A percentile compares a stretch with the other conserved stretches of the same genome.
Conservation (phyloP, 1,140 invertebrate genomes). For the Zaprionus camerounensis region DNA sequence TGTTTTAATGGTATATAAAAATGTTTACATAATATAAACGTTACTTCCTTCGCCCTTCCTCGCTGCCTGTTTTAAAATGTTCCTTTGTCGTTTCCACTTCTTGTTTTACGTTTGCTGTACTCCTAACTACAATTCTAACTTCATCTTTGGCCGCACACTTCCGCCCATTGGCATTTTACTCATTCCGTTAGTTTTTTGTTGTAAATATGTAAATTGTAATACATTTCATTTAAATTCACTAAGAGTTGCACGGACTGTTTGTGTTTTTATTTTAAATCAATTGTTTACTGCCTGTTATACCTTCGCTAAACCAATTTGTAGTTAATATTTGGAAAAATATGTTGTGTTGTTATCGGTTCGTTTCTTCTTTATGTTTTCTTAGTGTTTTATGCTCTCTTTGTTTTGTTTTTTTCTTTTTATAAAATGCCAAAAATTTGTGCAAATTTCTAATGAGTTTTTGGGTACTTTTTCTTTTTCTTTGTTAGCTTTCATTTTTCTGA, state of each 20-base stretch:
- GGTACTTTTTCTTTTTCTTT: constrained; percentile 19
- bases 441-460: constrained; percentile 74
- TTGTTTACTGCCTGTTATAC: constrained; percentile 55
- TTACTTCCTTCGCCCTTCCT: constrained; percentile 21
- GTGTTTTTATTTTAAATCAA: constrained; percentile 35
- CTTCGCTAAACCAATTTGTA: constrained; percentile 70
- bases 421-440: constrained; percentile 82
- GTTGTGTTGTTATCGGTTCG: constrained; percentile 52
- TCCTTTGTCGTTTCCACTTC: constrained; percentile 23
- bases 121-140: constrained; percentile 73
- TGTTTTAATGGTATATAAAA: constrained; percentile 55
- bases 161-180: constrained; percentile 26
- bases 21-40: constrained; percentile 49
- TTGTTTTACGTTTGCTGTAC: constrained; percentile 22
- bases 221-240: constrained; percentile 74
- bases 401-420: constrained; percentile 59
- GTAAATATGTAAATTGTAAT: constrained; percentile 71
- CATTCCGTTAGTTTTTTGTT: constrained; percentile 40
- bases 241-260: constrained; percentile 79
- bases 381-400: constrained; percentile 58
- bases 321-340: constrained; percentile 69
- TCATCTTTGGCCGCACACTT: constrained; percentile 73
- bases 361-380: constrained; percentile 56
- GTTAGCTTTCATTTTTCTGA: constrained; percentile 26
- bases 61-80: constrained; percentile 25